Evolutionary conservation across 2,888 invertebrate species (phyloP).

Genomic region (Nycteola revayana): DNA sequence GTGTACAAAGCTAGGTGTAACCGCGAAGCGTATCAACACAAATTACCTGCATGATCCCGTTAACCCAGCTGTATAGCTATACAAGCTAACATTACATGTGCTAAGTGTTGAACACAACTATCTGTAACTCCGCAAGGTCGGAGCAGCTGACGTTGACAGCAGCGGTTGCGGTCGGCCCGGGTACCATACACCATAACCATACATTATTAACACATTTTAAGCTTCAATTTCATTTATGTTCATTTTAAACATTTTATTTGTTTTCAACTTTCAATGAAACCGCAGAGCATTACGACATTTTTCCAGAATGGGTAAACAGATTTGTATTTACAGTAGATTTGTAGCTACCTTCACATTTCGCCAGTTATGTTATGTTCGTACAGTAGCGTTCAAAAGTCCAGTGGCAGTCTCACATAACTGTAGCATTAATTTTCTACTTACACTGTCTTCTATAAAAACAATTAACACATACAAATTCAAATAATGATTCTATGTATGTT

Average conservation of each 20-base stretch:
- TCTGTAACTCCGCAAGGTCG: constrained; percentile 35
- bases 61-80: background rate
- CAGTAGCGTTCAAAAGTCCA: too few relatives aligned
- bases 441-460: too few relatives aligned
- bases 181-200: constrained; percentile 36
- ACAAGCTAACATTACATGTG: constrained; percentile 22
- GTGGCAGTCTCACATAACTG: too few relatives aligned
- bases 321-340: too few relatives aligned
- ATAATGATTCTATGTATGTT: too few relatives aligned
- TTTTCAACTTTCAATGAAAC: too few relatives aligned
- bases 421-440: too few relatives aligned
- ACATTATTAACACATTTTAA: constrained; percentile 27
- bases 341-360: too few relatives aligned
- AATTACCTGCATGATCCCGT: constrained; percentile 25
- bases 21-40: constrained; percentile 1
- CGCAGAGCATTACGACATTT: constrained; percentile 12
- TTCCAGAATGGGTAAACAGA: too few relatives aligned
- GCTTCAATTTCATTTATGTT: constrained; percentile 2
- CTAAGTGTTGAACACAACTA: constrained; percentile 28
- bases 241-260: too few relatives aligned
- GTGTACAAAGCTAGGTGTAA: background rate
- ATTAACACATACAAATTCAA: too few relatives aligned
- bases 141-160: constrained; percentile 68
- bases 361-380: too few relatives aligned
- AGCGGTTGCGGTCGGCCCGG: constrained; percentile 54